phyloP scores from a whole-genome alignment of 1,140 invertebrate genomes.

The honey bee (Apis mellifera) region Amel_HAv3.1 CM009934.2:6878501-6879000 shows the following conservation, averaged over 20 bases:
- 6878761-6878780: slow-evolving; percentile 61
- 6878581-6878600: neutral
- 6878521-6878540: neutral
- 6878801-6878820: neutral
- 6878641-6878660: neutral
- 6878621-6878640: neutral
- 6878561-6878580: too few relatives aligned
- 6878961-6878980: slow-evolving; percentile 55
- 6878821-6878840: neutral
- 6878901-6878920: slow-evolving; percentile 38
- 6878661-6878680: neutral
- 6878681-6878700: slow-evolving; percentile 3
- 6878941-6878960: slow-evolving; percentile 41
- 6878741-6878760: slow-evolving; percentile 51
- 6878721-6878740: slow-evolving; percentile 1
- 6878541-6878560: too few relatives aligned
- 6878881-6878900: slow-evolving; percentile 16
- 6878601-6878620: neutral
- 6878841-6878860: neutral
- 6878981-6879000: slow-evolving; percentile 62
- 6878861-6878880: slow-evolving; percentile 23
- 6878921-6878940: slow-evolving; percentile 44
- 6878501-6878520: too few relatives aligned
- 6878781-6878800: neutral
- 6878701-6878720: neutral